Conservation (phyloP, 1,140 invertebrate genomes). For the Periplaneta americana region DNA sequence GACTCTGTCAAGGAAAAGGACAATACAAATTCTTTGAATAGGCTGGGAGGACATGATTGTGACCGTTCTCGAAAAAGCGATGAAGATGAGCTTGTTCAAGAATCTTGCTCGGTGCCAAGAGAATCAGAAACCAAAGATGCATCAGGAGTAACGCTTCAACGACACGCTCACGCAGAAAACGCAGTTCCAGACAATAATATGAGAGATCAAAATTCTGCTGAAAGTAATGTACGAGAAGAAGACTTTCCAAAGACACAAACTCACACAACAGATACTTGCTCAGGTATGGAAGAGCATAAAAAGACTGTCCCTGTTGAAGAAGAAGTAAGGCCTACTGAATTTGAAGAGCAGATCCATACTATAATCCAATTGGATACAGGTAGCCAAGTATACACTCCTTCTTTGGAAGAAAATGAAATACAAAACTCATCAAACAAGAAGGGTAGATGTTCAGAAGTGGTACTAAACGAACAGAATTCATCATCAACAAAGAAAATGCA, state of each 20-base stretch:
- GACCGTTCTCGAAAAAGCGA: background rate
- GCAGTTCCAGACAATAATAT: background rate
- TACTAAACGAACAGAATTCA: constrained; percentile 5
- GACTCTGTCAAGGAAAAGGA: background rate
- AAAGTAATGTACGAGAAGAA: background rate
- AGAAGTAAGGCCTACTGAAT: background rate
- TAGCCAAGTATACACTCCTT: background rate
- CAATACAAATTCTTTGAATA: background rate
- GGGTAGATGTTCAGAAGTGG: constrained; percentile 1
- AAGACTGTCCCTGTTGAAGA: background rate
- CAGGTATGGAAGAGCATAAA: background rate
- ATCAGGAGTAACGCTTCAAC: background rate
- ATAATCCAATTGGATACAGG: constrained; percentile 2
- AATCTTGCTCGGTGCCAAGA: background rate
- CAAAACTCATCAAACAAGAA: constrained; percentile 13
- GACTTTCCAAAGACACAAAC: background rate
- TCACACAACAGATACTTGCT: background rate
- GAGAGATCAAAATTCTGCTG: background rate
- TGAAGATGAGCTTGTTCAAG: background rate
- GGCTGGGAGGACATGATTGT: background rate
- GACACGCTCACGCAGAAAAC: background rate
- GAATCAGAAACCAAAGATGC: background rate
- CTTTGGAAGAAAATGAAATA: constrained; percentile 7
- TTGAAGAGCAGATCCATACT: constrained; percentile 1
- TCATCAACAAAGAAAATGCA: background rate